These are phyloP conservation scores for Diadromus collaris DNA, from an alignment of 2,888 invertebrate species.

Conservation along the genomic window DNA sequence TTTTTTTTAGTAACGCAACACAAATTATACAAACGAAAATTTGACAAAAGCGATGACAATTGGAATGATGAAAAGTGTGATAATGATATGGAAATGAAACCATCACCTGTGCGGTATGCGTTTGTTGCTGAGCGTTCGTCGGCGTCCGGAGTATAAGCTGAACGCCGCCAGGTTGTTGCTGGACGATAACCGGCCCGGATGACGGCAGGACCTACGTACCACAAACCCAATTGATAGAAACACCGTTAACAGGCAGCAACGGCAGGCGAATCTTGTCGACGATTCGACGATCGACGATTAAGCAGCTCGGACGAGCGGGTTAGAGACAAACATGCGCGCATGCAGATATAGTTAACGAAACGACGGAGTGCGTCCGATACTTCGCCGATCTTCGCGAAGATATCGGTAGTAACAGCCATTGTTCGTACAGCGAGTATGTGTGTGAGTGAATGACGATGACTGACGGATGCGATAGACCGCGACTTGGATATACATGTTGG, in stretches of 20 bases:
- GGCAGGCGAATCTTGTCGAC: slow-evolving; percentile 25
- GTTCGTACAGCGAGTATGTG: slow-evolving; percentile 1
- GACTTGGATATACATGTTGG: not conserved
- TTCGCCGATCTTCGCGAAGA: not conserved
- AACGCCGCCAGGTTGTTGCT: slow-evolving; percentile 86
- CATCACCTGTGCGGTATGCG: slow-evolving; percentile 80
- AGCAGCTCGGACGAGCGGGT: slow-evolving; percentile 48
- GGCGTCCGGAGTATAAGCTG: slow-evolving; percentile 87
- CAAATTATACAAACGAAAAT: not conserved
- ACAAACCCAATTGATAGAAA: slow-evolving; percentile 74
- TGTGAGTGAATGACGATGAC: slow-evolving; percentile 14
- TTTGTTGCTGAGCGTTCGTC: slow-evolving; percentile 80
- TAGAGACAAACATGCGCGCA: slow-evolving; percentile 53
- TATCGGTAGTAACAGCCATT: not conserved
- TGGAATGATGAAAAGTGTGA: slow-evolving; percentile 52
- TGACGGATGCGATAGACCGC: slow-evolving; percentile 14
- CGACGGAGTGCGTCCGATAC: not conserved
- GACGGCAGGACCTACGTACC: slow-evolving; percentile 79
- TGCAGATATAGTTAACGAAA: slow-evolving; percentile 13
- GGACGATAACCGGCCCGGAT: slow-evolving; percentile 83
- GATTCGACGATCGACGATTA: slow-evolving; percentile 33
- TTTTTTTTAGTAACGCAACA: slow-evolving; percentile 22
- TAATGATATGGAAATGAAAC: slow-evolving; percentile 69
- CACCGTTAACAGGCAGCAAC: slow-evolving; percentile 64
- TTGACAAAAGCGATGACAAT: slow-evolving; percentile 28